Evolutionary conservation across 1,140 invertebrate species (phyloP).

Genomic region (honey bee (Apis mellifera)): DNA sequence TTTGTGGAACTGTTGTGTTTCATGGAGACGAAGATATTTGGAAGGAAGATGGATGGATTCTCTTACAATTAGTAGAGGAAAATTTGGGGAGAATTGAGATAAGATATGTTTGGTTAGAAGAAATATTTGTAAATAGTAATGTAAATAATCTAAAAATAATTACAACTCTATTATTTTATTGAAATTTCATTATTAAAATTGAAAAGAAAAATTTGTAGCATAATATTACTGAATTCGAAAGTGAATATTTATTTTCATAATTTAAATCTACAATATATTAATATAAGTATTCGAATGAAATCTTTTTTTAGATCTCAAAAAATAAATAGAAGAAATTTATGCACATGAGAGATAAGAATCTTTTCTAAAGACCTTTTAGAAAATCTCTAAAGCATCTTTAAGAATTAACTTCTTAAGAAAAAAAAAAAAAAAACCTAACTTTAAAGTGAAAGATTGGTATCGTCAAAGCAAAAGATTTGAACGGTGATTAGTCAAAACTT

Average conservation of each 20-base stretch:
- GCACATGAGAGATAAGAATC: background rate
- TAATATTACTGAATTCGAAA: too few species aligned
- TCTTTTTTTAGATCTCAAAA: too few species aligned
- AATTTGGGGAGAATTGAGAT: background rate
- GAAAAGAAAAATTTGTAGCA: too few species aligned
- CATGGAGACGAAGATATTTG: constrained; percentile 20
- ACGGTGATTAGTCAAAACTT: background rate
- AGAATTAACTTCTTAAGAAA: background rate
- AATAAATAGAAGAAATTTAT: too few species aligned
- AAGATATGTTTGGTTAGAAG: background rate
- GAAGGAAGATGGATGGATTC: background rate
- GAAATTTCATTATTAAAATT: too few species aligned
- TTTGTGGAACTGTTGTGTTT: constrained; percentile 11
- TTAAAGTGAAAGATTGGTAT: background rate
- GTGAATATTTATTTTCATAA: too few species aligned
- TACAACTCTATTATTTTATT: too few species aligned
- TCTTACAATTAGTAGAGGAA: background rate
- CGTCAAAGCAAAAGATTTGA: background rate
- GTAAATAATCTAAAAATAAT: too few species aligned
- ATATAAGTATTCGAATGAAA: too few species aligned
- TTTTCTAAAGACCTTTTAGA: background rate
- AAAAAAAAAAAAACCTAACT: background rate
- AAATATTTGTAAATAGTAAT: background rate
- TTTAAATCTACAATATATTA: too few species aligned
- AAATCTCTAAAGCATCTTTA: too few species aligned